These are phyloP conservation scores for Reticulitermes speratus DNA, from an alignment of 1,140 invertebrate genomes.

Conservation along the genomic window DNA sequence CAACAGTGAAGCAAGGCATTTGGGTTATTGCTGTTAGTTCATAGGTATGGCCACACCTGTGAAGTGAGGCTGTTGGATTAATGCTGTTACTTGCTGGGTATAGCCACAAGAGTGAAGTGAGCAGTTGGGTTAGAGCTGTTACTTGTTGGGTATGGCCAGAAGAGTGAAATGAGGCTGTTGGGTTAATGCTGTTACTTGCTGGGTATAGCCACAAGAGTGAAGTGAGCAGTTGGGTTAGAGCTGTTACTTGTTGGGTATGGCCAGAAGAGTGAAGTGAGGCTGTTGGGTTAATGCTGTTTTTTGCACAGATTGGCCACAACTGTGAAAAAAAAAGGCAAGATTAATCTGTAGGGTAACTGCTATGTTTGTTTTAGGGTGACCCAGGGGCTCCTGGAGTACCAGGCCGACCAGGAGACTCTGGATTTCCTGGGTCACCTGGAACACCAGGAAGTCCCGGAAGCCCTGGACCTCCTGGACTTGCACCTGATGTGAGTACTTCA, in stretches of 20 bases:
- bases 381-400: slow-evolving; percentile 55
- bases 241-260: no score
- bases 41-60: no score
- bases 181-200: background rate
- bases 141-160: background rate
- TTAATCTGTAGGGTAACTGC: no score
- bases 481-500: slow-evolving; percentile 65
- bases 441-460: slow-evolving; percentile 64
- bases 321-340: no score
- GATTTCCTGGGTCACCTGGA: slow-evolving; percentile 62
- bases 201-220: background rate
- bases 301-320: no score
- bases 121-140: background rate
- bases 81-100: no score
- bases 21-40: no score
- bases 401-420: slow-evolving; percentile 60
- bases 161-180: background rate
- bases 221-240: no score
- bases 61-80: background rate
- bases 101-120: background rate
- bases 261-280: no score
- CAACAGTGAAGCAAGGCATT: no score
- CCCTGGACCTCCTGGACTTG: slow-evolving; percentile 68
- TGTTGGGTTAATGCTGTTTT: no score
- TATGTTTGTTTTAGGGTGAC: slow-evolving; percentile 47